Percentiles rank a stretch among this genome's conserved stretches.
Evolutionary conservation across 2,888 invertebrate genomes (phyloP).

Genomic region (Diadegma fenestrale): DNA sequence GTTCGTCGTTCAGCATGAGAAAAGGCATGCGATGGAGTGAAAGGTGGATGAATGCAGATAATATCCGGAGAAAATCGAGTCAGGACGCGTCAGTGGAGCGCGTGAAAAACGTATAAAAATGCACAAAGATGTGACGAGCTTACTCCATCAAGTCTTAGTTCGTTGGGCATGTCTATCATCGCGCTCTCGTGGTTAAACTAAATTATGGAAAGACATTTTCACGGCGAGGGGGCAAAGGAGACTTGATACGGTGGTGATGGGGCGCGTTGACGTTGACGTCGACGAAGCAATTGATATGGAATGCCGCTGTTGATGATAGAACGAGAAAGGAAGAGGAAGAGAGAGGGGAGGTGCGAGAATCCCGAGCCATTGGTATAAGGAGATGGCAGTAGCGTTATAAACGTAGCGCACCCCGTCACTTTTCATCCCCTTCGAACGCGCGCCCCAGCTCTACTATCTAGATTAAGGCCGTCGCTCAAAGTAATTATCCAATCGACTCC

Average conservation of each 20-base stretch:
- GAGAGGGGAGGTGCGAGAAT: neutral
- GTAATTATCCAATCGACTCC: slow-evolving; percentile 75
- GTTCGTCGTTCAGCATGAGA: neutral
- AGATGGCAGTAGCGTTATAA: slow-evolving; percentile 1
- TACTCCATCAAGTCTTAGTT: slow-evolving; percentile 8
- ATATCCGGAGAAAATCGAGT: slow-evolving; percentile 35
- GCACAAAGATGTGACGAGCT: slow-evolving; percentile 33
- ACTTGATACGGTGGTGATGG: slow-evolving; percentile 5
- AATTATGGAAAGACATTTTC: slow-evolving; percentile 44
- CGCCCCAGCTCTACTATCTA: slow-evolving; percentile 61
- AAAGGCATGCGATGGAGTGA: slow-evolving; percentile 2
- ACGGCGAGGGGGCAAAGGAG: neutral
- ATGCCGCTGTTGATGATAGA: neutral
- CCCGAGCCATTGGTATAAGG: neutral
- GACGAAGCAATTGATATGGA: slow-evolving; percentile 25
- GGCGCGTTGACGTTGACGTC: slow-evolving; percentile 24
- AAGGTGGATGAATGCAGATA: slow-evolving; percentile 19
- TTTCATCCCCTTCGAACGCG: slow-evolving; percentile 61
- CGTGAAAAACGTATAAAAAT: slow-evolving; percentile 7
- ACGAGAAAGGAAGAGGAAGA: slow-evolving; percentile 16
- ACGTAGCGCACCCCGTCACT: slow-evolving; percentile 53
- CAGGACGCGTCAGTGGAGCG: neutral
- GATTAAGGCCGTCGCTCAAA: slow-evolving; percentile 73
- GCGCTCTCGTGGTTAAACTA: slow-evolving; percentile 27
- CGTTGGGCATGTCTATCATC: neutral